These are phyloP conservation scores for Poicephalus gulielmi DNA, from an alignment of 2,113 vertebrate species.

Conservation along the genomic window DNA sequence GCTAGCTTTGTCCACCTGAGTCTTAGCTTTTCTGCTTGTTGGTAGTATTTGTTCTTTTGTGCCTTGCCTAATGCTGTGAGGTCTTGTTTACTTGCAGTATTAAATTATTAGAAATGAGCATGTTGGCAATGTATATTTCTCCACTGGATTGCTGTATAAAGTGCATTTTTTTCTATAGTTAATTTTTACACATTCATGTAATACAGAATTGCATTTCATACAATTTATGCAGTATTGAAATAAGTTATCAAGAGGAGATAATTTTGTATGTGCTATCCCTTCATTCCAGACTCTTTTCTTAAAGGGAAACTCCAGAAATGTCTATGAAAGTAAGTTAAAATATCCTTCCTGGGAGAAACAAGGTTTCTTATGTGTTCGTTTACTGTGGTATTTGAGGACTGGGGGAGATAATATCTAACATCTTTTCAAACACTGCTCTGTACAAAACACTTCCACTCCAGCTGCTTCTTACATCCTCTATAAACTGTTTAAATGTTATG, in stretches of 20 bases:
- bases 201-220: conserved; percentile 14
- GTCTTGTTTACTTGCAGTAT: background rate
- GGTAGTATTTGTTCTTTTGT: background rate
- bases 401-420: background rate
- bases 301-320: background rate
- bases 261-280: background rate
- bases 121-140: background rate
- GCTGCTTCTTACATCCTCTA: background rate
- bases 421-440: background rate
- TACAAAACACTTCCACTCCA: background rate
- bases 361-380: background rate
- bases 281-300: background rate
- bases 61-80: background rate
- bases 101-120: background rate
- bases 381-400: background rate
- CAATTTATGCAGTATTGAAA: background rate
- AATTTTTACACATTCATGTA: background rate
- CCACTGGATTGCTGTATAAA: background rate
- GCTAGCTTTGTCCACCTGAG: background rate
- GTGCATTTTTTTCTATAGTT: background rate
- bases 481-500: background rate
- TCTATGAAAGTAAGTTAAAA: background rate
- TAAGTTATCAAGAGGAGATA: background rate
- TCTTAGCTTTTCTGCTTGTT: background rate
- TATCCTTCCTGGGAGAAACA: background rate